Evolutionary conservation across 2,888 invertebrate genomes (phyloP).

Genomic region (Argyresthia goedartella): DNA sequence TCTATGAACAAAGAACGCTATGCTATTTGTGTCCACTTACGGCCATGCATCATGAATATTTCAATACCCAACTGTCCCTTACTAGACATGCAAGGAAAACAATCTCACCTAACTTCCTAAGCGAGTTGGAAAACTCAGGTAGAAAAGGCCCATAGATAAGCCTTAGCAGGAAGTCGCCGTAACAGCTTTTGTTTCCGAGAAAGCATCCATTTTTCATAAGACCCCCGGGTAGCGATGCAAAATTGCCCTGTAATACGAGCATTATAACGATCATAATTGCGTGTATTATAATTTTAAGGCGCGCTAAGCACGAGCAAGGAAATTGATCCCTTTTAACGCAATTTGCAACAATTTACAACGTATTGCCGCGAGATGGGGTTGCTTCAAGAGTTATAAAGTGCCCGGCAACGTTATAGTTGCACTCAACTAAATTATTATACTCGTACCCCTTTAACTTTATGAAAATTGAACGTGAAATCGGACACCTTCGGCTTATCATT

Average conservation of each 20-base stretch:
- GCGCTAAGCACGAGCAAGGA: conserved; percentile 20
- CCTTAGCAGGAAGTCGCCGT: conserved; percentile 45
- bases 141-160: conserved; percentile 29
- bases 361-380: conserved; percentile 19
- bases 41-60: too few species aligned
- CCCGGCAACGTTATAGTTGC: background rate
- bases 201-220: conserved; percentile 38
- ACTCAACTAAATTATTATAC: background rate
- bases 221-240: conserved; percentile 27
- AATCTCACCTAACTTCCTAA: too few species aligned
- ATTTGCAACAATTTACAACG: conserved; percentile 33
- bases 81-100: too few species aligned
- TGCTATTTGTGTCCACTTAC: too few species aligned
- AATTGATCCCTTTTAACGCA: conserved; percentile 39
- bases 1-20: too few species aligned
- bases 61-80: too few species aligned
- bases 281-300: conserved; percentile 26
- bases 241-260: conserved; percentile 37
- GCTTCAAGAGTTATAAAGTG: conserved; percentile 1
- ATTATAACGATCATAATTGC: conserved; percentile 38
- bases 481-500: too few species aligned
- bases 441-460: background rate
- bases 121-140: too few species aligned
- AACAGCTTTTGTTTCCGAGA: conserved; percentile 55
- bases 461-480: background rate